Conservation (phyloP, 2,113 vertebrate genomes). For the Rhinolophus ferrumequinum region DNA sequence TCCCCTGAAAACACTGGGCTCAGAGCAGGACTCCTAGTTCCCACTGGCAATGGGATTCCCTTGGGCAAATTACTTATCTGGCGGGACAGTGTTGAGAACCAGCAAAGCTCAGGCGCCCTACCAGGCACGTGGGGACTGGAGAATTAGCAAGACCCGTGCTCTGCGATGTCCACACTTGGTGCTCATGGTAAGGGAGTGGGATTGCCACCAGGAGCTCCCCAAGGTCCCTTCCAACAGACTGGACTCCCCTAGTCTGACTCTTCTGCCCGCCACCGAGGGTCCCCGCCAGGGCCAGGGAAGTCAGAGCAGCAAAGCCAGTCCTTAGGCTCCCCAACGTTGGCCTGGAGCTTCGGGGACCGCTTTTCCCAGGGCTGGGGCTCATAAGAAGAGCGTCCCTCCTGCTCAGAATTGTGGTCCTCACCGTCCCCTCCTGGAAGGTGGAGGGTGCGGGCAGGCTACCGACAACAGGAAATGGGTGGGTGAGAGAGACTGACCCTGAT, state of each 20-base stretch:
- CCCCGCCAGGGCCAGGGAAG: neutral
- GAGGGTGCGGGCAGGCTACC: neutral
- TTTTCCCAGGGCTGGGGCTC: neutral
- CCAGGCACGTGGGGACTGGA: neutral
- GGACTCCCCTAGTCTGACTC: neutral
- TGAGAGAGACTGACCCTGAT: neutral
- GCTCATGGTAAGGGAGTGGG: rapidly evolving
- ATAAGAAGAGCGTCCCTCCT: neutral
- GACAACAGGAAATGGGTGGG: neutral
- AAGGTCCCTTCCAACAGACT: neutral
- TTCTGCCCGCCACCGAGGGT: neutral
- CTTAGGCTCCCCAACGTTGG: neutral
- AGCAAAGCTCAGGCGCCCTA: neutral
- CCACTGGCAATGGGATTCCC: neutral
- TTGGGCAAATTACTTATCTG: neutral
- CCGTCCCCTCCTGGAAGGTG: neutral
- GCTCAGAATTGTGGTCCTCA: neutral
- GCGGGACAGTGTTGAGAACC: too few species aligned
- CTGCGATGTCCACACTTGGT: neutral
- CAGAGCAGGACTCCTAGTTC: neutral
- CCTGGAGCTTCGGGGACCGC: neutral
- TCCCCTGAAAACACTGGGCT: neutral
- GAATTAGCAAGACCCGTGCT: neutral
- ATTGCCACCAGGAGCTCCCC: neutral
- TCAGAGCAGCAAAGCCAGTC: neutral